Percentiles rank a stretch among this genome's conserved stretches.
Evolutionary conservation across 2,113 vertebrate genomes (phyloP).

Genomic region (Edolisoma coerulescens): DNA sequence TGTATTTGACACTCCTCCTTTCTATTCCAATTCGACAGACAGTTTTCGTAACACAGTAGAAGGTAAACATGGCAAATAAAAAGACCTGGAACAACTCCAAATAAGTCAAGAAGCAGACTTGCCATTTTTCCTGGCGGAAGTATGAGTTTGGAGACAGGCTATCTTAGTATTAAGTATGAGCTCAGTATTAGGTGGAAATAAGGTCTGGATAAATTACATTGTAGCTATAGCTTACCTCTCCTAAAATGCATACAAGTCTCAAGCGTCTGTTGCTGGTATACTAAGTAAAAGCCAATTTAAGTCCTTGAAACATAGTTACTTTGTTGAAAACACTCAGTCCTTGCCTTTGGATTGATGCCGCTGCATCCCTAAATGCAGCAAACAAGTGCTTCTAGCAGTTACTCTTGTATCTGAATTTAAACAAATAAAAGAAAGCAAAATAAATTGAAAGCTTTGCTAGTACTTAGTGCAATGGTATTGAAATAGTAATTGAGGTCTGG

Average conservation of each 20-base stretch:
- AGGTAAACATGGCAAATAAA: constrained; percentile 70
- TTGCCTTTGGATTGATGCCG: neutral
- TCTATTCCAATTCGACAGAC: constrained; percentile 92
- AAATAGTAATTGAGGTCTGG: neutral
- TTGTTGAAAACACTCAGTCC: neutral
- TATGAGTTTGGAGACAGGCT: neutral
- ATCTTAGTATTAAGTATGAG: neutral
- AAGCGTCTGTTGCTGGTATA: neutral
- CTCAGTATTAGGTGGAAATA: neutral
- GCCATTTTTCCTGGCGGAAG: neutral
- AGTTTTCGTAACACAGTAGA: constrained; percentile 96
- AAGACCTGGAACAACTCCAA: neutral
- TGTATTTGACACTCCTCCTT: constrained; percentile 91
- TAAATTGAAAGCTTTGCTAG: neutral
- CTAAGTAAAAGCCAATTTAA: neutral
- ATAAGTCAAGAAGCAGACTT: neutral
- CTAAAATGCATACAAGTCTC: neutral
- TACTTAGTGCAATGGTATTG: neutral
- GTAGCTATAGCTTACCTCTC: neutral
- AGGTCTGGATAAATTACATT: neutral
- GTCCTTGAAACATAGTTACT: neutral
- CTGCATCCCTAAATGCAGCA: neutral
- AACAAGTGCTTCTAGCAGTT: neutral
- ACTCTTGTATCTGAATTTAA: neutral
- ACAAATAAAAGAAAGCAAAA: neutral